Base-by-base conservation (phyloP, 2,113 vertebrate genomes). In the Laterallus jamaicensis region DNA sequence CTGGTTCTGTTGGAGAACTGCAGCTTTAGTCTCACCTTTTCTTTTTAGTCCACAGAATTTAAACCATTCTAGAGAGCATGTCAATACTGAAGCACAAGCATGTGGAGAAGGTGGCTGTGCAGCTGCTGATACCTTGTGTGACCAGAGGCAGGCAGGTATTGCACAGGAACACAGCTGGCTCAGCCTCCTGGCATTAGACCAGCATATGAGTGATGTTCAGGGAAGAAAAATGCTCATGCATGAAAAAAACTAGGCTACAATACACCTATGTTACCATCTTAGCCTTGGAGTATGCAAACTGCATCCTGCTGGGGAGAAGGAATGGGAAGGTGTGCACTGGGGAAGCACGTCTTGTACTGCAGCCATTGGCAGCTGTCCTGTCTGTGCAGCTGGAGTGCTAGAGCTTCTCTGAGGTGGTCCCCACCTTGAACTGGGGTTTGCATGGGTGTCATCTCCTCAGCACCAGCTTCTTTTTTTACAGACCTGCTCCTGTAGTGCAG, bases 51-150 rank as follows among this genome's bases (percentile, higher is more conserved):
- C 13, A 11, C 55, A 47, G 25, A 47, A 64, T 67, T 67, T 37
- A 67, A 35, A 84, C 24, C 17, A 52, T 83, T 88, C 70, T 74
- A 42, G 35, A 56, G 55, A 92, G 42, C 24, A 40, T 40, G 47
- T 50, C 0, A 0, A 32, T 74, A 26, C 14, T 18, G 71, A 74
- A 32, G 37, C 39, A 32, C 9, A 42, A 70, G 24, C 26, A 6
- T 22, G 39, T 44, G 39, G 25, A 22, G 16, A 37, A 59, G 68
- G 37, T 11, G 18, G 6, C 19, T n/a, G 35, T 67, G 50, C 49
- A 63, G 86, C 73, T 81, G 76, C 50, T 66, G 7, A 35, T 25
- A 29, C 63, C 71, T 32, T 32, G 14, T 75, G 71, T 0, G 5
- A 71, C n/a, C 60, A 75, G 47, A 50, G 49, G 52, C 31, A 67